These are phyloP conservation scores for Serinus canaria DNA, from an alignment of 2,113 vertebrate genomes.

Conservation along the genomic window DNA sequence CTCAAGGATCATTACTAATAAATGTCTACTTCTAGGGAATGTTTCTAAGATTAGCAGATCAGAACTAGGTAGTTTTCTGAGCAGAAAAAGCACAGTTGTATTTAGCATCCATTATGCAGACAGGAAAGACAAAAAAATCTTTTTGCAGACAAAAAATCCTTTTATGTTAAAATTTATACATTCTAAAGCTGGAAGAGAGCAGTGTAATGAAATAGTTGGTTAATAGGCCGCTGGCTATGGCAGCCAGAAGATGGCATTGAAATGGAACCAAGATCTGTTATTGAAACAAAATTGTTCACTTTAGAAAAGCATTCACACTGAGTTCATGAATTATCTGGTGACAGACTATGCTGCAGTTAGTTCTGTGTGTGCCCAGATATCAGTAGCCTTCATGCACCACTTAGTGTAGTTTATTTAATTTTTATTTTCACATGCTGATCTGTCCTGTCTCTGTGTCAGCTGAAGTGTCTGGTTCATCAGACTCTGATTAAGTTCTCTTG, in stretches of 20 bases:
- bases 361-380: background rate
- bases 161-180: background rate
- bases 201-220: background rate
- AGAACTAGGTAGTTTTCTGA: background rate
- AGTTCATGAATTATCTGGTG: background rate
- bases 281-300: background rate
- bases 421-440: accelerated
- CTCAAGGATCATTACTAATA: background rate
- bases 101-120: background rate
- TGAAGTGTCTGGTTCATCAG: background rate
- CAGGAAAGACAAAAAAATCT: background rate
- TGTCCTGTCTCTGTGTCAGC: background rate
- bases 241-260: background rate
- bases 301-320: background rate
- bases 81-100: background rate
- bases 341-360: background rate
- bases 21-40: background rate
- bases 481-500: background rate
- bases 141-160: background rate
- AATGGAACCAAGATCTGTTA: background rate
- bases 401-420: background rate
- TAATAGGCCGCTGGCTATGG: background rate
- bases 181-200: background rate
- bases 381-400: background rate
- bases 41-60: background rate